Conservation (phyloP, 2,797 vertebrate species). For the Pterois miles region DNA sequence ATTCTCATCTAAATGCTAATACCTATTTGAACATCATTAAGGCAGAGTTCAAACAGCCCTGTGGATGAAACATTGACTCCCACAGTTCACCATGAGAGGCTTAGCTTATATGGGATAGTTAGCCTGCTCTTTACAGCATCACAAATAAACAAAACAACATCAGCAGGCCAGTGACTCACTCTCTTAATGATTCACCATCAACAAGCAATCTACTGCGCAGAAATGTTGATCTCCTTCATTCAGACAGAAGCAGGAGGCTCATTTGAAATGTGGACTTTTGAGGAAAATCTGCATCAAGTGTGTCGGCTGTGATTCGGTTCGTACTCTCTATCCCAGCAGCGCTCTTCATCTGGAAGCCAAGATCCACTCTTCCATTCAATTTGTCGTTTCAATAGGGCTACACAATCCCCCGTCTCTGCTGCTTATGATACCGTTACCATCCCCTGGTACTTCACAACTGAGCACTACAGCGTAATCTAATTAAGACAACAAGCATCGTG, state of each 20-base stretch:
- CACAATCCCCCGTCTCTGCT: neutral
- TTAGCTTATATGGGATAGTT: neutral
- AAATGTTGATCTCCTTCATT: conserved; percentile 32
- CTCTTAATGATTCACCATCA: conserved; percentile 44
- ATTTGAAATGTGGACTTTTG: neutral
- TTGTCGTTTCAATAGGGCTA: neutral
- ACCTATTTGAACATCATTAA: conserved; percentile 18
- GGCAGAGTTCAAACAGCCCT: conserved; percentile 13
- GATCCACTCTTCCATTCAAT: neutral
- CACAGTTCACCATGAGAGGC: neutral
- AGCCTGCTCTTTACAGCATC: neutral
- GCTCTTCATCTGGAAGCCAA: neutral
- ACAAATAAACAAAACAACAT: conserved; percentile 2
- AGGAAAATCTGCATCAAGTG: neutral
- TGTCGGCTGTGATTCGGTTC: neutral
- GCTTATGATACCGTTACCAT: conserved; percentile 20
- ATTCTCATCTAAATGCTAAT: conserved; percentile 63
- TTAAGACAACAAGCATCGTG: neutral
- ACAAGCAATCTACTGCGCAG: conserved; percentile 29
- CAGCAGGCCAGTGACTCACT: conserved; percentile 52
- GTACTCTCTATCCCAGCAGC: neutral
- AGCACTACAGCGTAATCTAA: conserved; percentile 11
- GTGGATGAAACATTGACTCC: conserved; percentile 1
- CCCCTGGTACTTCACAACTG: conserved; percentile 3
- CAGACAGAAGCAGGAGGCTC: conserved; percentile 21